Percentiles rank a stretch among this genome's conserved stretches.
Conservation (phyloP, 1,140 invertebrate genomes). For the Tetraneura akinire region DNA sequence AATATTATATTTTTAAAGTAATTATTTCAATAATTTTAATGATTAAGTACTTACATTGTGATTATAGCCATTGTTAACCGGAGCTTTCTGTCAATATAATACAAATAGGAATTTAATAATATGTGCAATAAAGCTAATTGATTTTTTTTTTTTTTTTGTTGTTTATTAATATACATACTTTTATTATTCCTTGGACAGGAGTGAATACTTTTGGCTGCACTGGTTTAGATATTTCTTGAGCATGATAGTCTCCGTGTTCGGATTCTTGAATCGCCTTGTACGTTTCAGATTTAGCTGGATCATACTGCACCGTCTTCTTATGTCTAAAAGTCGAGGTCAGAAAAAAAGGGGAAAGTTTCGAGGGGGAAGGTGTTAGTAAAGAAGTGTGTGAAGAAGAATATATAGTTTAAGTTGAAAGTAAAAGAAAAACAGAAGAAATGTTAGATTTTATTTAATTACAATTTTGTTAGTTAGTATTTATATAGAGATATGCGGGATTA, state of each 20-base stretch:
- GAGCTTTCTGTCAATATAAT: slow-evolving; percentile 18
- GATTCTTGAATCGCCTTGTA: slow-evolving; percentile 81
- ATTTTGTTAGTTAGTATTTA: slow-evolving; percentile 41
- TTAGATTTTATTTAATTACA: slow-evolving; percentile 32
- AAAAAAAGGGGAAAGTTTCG: slow-evolving; percentile 42
- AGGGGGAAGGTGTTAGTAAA: slow-evolving; percentile 50
- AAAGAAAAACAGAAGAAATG: slow-evolving; percentile 50
- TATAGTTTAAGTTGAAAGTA: slow-evolving; percentile 47
- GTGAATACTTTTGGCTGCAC: slow-evolving; percentile 74
- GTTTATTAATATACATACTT: no score
- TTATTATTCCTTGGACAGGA: slow-evolving; percentile 59
- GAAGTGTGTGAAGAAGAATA: slow-evolving; percentile 46
- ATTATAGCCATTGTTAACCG: slow-evolving; percentile 29
- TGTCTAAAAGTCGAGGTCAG: slow-evolving; percentile 50
- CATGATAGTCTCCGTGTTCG: slow-evolving; percentile 63
- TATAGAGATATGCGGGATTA: slow-evolving; percentile 35
- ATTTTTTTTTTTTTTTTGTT: not conserved
- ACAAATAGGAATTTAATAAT: not conserved
- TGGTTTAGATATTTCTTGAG: slow-evolving; percentile 67
- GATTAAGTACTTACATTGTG: slow-evolving; percentile 2
- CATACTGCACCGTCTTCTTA: slow-evolving; percentile 74
- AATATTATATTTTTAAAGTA: not conserved
- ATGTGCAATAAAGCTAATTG: not conserved
- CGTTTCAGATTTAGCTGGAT: slow-evolving; percentile 81
- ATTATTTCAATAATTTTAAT: not conserved